phyloP scores from a whole-genome alignment of 2,797 vertebrate species.

The Orientallactaga sibirica region DNA sequence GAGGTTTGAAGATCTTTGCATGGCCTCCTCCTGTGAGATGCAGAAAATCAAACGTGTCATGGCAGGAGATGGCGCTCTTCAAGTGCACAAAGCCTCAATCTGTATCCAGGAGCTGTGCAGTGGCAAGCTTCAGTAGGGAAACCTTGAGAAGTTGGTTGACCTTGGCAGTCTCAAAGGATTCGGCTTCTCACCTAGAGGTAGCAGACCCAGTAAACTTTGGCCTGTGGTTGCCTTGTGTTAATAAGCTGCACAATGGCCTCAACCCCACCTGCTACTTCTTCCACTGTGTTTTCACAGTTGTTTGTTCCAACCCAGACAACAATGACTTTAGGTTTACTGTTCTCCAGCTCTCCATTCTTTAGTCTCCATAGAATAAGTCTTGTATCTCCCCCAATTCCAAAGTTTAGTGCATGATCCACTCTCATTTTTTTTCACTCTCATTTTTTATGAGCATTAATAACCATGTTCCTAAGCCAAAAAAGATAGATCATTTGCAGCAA shows the following conservation, averaged over 20 bases:
- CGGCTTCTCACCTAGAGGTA: slow-evolving; percentile 96
- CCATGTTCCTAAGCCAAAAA: no score
- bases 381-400: no score
- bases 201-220: slow-evolving; percentile 96
- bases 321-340: slow-evolving; percentile 86
- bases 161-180: slow-evolving; percentile 93
- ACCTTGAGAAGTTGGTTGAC: slow-evolving; percentile 94
- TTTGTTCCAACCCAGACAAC: slow-evolving; percentile 99
- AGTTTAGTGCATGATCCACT: no score
- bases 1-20: slow-evolving; percentile 93
- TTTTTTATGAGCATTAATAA: slow-evolving; percentile 9
- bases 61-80: slow-evolving; percentile 94
- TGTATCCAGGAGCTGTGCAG: slow-evolving; percentile 94
- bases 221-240: slow-evolving; percentile 93
- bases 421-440: not conserved
- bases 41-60: slow-evolving; percentile 99
- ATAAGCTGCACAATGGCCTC: slow-evolving; percentile 94
- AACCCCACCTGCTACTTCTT: slow-evolving; percentile 96
- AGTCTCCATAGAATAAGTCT: no score
- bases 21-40: slow-evolving; percentile 96
- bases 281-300: slow-evolving; percentile 95
- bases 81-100: slow-evolving; percentile 95
- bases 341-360: no score
- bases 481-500: not conserved
- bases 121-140: slow-evolving; percentile 92